phyloP scores from a whole-genome alignment of 2,888 invertebrate genomes.

The Ctenicera cuprea region DNA sequence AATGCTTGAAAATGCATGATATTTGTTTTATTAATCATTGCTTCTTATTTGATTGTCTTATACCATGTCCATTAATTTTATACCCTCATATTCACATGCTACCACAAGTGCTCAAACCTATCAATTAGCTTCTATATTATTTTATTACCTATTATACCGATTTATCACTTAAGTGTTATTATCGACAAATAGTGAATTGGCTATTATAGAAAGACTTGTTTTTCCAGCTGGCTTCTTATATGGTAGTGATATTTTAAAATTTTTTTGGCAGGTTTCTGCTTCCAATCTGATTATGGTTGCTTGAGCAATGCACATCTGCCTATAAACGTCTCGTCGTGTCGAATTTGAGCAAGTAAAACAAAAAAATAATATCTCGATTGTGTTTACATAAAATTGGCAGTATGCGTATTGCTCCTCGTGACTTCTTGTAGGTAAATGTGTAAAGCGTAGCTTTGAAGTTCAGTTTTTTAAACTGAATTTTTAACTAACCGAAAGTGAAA shows the following conservation, averaged over 20 bases:
- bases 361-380: background rate
- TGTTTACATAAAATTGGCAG: slow-evolving; percentile 5
- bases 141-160: slow-evolving; percentile 47
- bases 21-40: slow-evolving; percentile 84
- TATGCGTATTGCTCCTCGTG: slow-evolving; percentile 38
- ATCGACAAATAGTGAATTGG: slow-evolving; percentile 50
- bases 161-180: slow-evolving; percentile 51
- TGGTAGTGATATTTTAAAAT: slow-evolving; percentile 49
- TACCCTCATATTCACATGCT: slow-evolving; percentile 56
- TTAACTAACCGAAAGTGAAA: slow-evolving; percentile 53
- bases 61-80: slow-evolving; percentile 62
- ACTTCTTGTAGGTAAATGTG: slow-evolving; percentile 48
- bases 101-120: slow-evolving; percentile 56
- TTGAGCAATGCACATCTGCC: slow-evolving; percentile 68
- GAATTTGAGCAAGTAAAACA: too few relatives aligned
- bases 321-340: background rate
- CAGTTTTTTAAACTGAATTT: slow-evolving; percentile 43
- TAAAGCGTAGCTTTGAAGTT: slow-evolving; percentile 49
- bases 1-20: slow-evolving; percentile 92
- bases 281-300: slow-evolving; percentile 58
- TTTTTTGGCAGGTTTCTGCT: slow-evolving; percentile 61
- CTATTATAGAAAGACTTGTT: slow-evolving; percentile 47
- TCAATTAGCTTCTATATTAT: slow-evolving; percentile 57
- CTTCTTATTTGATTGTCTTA: slow-evolving; percentile 70
- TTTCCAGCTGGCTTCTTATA: slow-evolving; percentile 52